These are phyloP conservation scores for Ranitomeya imitator DNA, from an alignment of 2,113 vertebrate genomes.

Conservation along the genomic window DNA sequence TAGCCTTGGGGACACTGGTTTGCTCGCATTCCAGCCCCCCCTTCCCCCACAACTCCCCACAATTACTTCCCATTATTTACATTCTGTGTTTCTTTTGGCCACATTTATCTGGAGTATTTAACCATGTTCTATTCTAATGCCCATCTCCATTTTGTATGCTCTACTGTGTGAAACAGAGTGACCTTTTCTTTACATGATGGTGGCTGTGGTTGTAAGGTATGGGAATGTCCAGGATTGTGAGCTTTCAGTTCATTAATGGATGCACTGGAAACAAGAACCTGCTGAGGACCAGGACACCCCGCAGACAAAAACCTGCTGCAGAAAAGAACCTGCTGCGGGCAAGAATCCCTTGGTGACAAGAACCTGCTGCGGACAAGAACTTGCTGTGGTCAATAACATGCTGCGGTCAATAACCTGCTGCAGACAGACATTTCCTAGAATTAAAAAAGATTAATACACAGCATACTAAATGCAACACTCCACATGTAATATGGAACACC, in stretches of 20 bases:
- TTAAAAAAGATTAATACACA: neutral
- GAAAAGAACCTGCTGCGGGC: no score
- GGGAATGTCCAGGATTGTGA: slow-evolving; percentile 9
- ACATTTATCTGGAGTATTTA: slow-evolving; percentile 32
- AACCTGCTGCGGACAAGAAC: neutral
- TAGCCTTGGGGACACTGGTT: slow-evolving; percentile 48
- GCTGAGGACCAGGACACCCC: neutral
- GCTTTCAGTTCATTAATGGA: slow-evolving; percentile 13
- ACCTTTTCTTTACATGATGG: slow-evolving; percentile 8
- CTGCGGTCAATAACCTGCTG: no score
- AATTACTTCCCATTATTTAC: slow-evolving; percentile 51
- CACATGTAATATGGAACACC: no score
- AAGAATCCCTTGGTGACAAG: neutral
- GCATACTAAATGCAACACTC: neutral
- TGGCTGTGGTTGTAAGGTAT: slow-evolving; percentile 5
- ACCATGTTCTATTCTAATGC: slow-evolving; percentile 33
- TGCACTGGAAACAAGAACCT: neutral
- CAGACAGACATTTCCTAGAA: neutral
- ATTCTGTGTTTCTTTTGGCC: slow-evolving; percentile 18
- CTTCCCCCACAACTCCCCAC: neutral
- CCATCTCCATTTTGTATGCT: slow-evolving; percentile 27
- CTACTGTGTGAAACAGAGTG: slow-evolving; percentile 38
- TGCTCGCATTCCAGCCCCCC: slow-evolving; percentile 50
- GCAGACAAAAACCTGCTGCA: no score
- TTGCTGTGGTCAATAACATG: neutral